phyloP scores from a whole-genome alignment of 2,797 vertebrate species.

The Setipinna tenuifilis region DNA sequence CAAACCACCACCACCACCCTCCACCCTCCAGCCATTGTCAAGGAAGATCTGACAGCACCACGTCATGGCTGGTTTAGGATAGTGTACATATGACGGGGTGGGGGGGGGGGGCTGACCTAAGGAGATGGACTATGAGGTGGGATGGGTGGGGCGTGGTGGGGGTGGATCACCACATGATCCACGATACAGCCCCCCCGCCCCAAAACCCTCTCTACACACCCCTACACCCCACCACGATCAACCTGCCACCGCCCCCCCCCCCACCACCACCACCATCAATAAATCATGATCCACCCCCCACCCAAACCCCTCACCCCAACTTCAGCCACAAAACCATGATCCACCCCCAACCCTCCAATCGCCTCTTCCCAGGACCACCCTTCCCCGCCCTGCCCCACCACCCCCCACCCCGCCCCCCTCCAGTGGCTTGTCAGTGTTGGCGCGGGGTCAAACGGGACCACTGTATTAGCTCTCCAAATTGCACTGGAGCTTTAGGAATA shows the following conservation, averaged over 20 bases:
- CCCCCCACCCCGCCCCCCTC: conserved; percentile 45
- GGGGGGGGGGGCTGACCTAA: conserved; percentile 19
- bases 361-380: no score
- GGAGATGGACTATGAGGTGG: conserved; percentile 41
- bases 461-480: conserved; percentile 73
- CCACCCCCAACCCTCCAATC: no score
- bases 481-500: conserved; percentile 79
- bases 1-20: background rate
- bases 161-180: background rate
- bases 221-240: no score
- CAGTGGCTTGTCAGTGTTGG: conserved; percentile 74
- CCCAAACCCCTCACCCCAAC: no score
- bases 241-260: no score
- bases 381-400: no score
- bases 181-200: no score
- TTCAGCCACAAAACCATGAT: no score
- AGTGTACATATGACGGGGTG: conserved; percentile 38
- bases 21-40: conserved; percentile 4
- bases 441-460: conserved; percentile 67
- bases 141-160: background rate
- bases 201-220: background rate
- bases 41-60: conserved; percentile 32
- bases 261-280: no score
- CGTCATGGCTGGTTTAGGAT: background rate
- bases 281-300: no score